Evolutionary conservation across 2,113 vertebrate species (phyloP), one percentile per base, ranked within the genome.

Genomic region (Delphinapterus leucas): DNA sequence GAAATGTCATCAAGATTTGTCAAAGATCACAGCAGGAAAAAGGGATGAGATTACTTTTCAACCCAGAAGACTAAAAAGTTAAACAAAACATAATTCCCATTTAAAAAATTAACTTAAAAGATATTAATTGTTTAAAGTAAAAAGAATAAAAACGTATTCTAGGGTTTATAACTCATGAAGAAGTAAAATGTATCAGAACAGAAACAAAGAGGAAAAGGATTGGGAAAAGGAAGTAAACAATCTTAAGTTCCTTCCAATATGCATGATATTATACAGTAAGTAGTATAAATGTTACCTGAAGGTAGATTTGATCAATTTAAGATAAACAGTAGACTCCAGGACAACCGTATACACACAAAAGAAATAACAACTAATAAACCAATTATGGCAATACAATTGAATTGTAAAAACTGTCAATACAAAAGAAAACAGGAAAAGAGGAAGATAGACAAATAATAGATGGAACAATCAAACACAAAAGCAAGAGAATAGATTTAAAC

Each of bases 281-380:
- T 5, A n/a, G 44, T 4, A 2, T 12, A 12, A 33, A 31, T 53
- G 18, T 36, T 23, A 23, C 3, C 6, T 1, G 58, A 83, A 58
- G 4, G 4, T 4, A 41, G 33, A 41, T 58, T 6, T 60, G 74
- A 7, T 47, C 33, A 7, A 70, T 36, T 36, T 38, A 41, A 55
- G 53, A 20, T 4, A 21, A 6, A 18, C 5, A 23, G 10, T 7
- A 18, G 3, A 28, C 26, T 28, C 23, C 60, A 67, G 38, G 1
- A 21, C 26, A n/a, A 7, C 2, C 49, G 28, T 1, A 5, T 9
- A 17, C 25, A 23, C 33, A 61, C 0, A 1, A 70, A 53, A 18
- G 47, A 65, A 33, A 33, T 26, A 21, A 49, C 14, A 20, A 26
- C 36, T 33, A 36, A 67, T 33, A 23, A 67, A 12, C 25, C 80